A percentile compares a stretch with the other conserved stretches of the same genome.
These are phyloP conservation scores for Excalfactoria chinensis DNA, from an alignment of 2,113 vertebrate genomes.

Conservation along the genomic window DNA sequence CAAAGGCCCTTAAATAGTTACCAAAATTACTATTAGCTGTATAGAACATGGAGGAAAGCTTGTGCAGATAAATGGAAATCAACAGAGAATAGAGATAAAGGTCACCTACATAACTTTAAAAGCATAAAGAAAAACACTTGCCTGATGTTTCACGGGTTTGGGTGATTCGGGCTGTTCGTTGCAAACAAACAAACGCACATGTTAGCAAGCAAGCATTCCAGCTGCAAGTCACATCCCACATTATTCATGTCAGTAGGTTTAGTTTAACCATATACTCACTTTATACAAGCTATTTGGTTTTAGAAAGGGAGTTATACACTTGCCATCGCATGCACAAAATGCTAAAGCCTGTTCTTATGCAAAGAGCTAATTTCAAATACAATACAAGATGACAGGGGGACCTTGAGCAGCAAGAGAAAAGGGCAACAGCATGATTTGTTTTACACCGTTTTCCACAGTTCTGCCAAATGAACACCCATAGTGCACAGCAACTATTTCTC, in stretches of 20 bases:
- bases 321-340: not conserved
- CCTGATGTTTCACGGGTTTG: constrained; percentile 95
- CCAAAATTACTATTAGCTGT: not conserved
- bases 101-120: constrained; percentile 62
- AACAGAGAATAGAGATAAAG: constrained; percentile 18
- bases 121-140: constrained; percentile 87
- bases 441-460: not conserved
- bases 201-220: constrained; percentile 81
- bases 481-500: fast-evolving
- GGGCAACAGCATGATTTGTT: not conserved
- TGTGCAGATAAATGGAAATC: not conserved
- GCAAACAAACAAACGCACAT: constrained; percentile 89
- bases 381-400: not conserved
- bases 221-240: constrained; percentile 46
- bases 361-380: not conserved
- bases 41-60: not conserved
- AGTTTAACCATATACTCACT: not conserved
- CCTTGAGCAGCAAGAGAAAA: not conserved
- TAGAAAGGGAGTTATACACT: not conserved
- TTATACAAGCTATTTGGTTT: not conserved
- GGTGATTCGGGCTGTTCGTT: constrained; percentile 94
- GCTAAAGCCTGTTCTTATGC: not conserved
- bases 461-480: not conserved
- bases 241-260: not conserved
- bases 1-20: not conserved